phyloP scores from a whole-genome alignment of 2,797 vertebrate genomes.

The Sebastes minor region DNA sequence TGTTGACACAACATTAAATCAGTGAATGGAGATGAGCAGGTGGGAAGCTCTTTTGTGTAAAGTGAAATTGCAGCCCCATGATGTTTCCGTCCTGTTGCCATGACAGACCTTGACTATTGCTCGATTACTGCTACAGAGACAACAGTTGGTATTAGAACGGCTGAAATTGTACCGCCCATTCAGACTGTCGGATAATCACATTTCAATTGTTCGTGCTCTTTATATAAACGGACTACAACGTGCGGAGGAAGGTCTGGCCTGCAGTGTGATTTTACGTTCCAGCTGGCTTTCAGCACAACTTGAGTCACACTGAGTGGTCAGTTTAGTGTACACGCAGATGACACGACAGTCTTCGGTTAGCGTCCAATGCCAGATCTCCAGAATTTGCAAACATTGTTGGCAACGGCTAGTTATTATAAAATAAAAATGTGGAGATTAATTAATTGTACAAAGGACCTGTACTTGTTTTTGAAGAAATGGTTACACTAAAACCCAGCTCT shows the following conservation, averaged over 20 bases:
- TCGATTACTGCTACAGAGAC: neutral
- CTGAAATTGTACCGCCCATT: neutral
- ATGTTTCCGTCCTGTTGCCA: constrained; percentile 10
- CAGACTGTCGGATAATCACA: neutral
- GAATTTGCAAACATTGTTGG: neutral
- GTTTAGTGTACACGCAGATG: neutral
- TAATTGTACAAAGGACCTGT: neutral
- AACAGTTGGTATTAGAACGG: neutral
- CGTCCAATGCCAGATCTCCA: neutral
- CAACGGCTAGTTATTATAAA: neutral
- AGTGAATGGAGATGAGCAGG: constrained; percentile 35
- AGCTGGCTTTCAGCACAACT: neutral
- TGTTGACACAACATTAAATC: constrained; percentile 54
- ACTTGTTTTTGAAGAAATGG: neutral
- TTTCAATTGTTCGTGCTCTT: neutral
- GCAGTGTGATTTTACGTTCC: neutral
- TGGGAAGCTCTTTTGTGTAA: constrained; percentile 27
- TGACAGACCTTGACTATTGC: neutral
- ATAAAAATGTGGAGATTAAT: neutral
- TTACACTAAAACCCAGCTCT: neutral
- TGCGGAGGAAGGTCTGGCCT: neutral
- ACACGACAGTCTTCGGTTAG: neutral
- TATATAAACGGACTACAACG: constrained; percentile 1
- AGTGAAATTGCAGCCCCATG: neutral
- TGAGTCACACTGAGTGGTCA: constrained; percentile 18